Evolutionary conservation across 30 jellyfish, hydroid and myxozoan genomes (phyloP), one percentile per base, ranked within the genome.

Genomic region (Aurelia aurita complex sp. Pacific): DNA sequence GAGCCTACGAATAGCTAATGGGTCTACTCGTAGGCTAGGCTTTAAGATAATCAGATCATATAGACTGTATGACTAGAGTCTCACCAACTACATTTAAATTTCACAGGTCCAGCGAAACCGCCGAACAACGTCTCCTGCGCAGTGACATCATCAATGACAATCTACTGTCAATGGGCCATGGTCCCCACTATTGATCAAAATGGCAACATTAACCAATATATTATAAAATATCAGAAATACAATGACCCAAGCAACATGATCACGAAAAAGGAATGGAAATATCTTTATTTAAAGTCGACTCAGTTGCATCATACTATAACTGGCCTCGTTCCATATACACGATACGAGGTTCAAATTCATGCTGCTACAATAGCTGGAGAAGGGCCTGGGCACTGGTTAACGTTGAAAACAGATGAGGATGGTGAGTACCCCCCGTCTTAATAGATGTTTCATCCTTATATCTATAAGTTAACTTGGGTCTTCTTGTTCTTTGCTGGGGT

Each of bases 71-170:
- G 10, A 29, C 5, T 55, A 23, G 4, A 33, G 9, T 60, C 69
- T 66, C 7, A 55, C 69, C 38, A 35, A 38, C 50, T 5, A 38
- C 3, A 38, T 38, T 38, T 38, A 7, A 46, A 46, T 46, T 64
- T 52, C 53, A 17, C 72, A 89, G 97, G 64, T 35, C 97, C 97
- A 2, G 13, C 90, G 6, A 55, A 64, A 29, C 94, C 94, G 4
- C 93, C 90, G 3, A 74, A 77, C 38, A 75, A 81, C 38, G 73
- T 68, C 15, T 40, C 80, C 63, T 83, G 92, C 53, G 6, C 57
- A 2, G 92, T 76, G 38, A 83, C 85, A 13, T 83, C 92, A 4
- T 73, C 92, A 15, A 83, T 35, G 19, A 76, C 75, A 16, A 72
- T 83, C 9, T 70, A 69, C 72, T 83, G 92, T 17, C 38, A 32